Conservation (phyloP, 2,113 vertebrate genomes). For the Chlorodrepanis virens region DNA sequence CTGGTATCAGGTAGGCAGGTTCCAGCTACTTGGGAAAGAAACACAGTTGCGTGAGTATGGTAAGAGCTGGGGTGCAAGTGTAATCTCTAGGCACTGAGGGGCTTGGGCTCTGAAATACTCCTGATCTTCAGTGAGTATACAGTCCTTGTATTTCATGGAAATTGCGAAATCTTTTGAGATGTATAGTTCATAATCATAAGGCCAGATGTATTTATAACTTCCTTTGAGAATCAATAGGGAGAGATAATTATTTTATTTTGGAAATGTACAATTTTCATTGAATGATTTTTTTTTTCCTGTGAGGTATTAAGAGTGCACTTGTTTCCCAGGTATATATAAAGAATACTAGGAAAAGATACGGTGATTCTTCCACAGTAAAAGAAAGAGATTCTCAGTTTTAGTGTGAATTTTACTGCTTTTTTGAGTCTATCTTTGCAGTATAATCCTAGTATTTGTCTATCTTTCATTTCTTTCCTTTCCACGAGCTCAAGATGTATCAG, state of each 20-base stretch:
- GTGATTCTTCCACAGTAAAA: background rate
- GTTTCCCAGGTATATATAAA: background rate
- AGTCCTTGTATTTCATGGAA: background rate
- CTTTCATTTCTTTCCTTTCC: background rate
- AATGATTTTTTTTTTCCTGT: background rate
- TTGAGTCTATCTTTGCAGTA: background rate
- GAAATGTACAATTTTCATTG: background rate
- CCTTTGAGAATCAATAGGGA: background rate
- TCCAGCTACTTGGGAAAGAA: background rate
- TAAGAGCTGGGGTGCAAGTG: background rate
- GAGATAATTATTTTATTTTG: background rate
- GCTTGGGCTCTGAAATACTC: background rate
- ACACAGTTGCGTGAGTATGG: background rate
- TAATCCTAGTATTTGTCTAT: background rate
- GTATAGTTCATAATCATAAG: background rate
- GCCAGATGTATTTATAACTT: background rate
- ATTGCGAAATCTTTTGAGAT: background rate
- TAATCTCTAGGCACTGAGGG: accelerated
- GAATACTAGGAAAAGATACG: background rate
- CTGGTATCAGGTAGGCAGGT: background rate
- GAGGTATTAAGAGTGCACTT: background rate
- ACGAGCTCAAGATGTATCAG: background rate
- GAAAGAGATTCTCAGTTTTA: background rate
- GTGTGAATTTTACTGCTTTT: background rate
- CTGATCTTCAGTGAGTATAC: background rate